Evolutionary conservation across 2,888 invertebrate species (phyloP), one percentile per base, ranked within the genome.

Genomic region (Agrochola lychnidis): DNA sequence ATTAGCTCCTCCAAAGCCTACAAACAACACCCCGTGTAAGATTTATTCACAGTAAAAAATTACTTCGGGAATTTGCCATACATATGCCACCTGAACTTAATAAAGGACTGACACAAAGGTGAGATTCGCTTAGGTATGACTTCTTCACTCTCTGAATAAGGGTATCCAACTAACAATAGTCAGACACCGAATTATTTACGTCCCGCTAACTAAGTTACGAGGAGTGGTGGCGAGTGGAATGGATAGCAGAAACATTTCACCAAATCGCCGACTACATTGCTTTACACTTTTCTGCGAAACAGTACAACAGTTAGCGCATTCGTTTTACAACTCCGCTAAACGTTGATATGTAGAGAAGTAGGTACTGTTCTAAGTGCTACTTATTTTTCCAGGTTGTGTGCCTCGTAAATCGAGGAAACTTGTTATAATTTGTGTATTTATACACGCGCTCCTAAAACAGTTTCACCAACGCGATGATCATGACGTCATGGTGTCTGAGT

Each of bases 1-100:
- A 98, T 98, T 94, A 99, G 98, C 92, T 99, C 99, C 96, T 99
- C 99, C 89, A 99, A 97, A 76, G 99, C 99, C 97, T 97, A 81
- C 10, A 82, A 82, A 79, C n/a, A n/a, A n/a, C 61, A 51, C 61
- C 10, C 19, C 66, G 16, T 70, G 40, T 61, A 30, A 61, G 56
- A 56, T 72, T 22, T 45, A 51, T 36, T 25, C 40, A 64, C 36
- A 25, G 40, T 25, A 63, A 59, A 45, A n/a, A 42, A 48, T 10
- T 1, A 30, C 4, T 48, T 61, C 7, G 48, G 30, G 51, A 40
- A 25, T 62, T 25, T n/a, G 59, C 25, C 40, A 40, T 51, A 56
- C 12, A 16, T 67, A 36, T 53, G 4, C 4, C 53, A 66, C 36
- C 40, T 63, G 56, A 19, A 64, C 25, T 61, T 61, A 68, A 68